A percentile compares a stretch with the other conserved stretches of the same genome.
Evolutionary conservation across 2,888 invertebrate genomes (phyloP).

Genomic region (Cheiracanthium punctorium): DNA sequence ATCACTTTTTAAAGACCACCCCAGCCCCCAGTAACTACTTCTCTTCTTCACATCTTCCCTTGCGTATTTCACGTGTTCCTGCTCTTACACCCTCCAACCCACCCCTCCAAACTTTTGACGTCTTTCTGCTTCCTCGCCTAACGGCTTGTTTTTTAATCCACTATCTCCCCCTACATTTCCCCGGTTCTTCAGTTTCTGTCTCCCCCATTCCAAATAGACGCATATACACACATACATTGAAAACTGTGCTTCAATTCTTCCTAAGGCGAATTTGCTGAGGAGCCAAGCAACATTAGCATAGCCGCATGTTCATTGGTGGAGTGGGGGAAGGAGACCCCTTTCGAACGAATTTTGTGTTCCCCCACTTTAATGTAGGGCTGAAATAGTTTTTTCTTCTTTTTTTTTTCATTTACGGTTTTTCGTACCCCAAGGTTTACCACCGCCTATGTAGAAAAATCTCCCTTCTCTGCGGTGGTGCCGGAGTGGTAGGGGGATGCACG

Average conservation of each 20-base stretch:
- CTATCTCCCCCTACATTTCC: conserved; percentile 30
- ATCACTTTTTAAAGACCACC: conserved; percentile 3
- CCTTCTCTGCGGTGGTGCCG: neutral
- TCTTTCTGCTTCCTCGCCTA: conserved; percentile 34
- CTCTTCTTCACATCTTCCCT: conserved; percentile 43
- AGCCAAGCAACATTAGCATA: conserved; percentile 60
- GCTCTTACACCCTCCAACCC: conserved; percentile 35
- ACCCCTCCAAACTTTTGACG: conserved; percentile 35
- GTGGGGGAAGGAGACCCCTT: conserved; percentile 35
- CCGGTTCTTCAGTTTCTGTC: neutral
- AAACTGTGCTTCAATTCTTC: conserved; percentile 44
- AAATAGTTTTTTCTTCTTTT: conserved; percentile 37
- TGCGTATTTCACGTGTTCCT: conserved; percentile 53
- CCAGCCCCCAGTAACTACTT: conserved; percentile 29
- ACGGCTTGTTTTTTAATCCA: conserved; percentile 67
- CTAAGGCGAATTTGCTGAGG: conserved; percentile 47
- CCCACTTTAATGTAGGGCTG: conserved; percentile 53
- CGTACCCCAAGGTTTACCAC: neutral
- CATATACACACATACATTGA: conserved; percentile 15
- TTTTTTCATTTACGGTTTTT: neutral
- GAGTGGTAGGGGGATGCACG: neutral
- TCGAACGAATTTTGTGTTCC: conserved; percentile 49
- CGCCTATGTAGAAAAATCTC: neutral
- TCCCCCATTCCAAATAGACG: neutral
- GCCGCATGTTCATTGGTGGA: conserved; percentile 64